These are phyloP conservation scores for Zenarchopterus dispar DNA, from an alignment of 2,797 vertebrate species.

Conservation along the genomic window DNA sequence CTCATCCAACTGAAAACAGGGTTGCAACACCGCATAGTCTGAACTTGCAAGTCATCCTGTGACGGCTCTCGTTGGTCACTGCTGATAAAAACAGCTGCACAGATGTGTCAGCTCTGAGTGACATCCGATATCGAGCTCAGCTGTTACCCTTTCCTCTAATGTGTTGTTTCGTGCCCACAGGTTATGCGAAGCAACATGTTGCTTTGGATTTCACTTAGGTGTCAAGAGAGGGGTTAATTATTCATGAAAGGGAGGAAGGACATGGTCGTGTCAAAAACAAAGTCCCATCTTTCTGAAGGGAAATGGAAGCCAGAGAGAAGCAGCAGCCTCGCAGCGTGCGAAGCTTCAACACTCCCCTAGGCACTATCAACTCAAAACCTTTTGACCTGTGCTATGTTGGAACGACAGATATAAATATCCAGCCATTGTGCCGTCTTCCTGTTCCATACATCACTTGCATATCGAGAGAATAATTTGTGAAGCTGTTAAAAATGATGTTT, in stretches of 20 bases:
- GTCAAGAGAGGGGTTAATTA: slow-evolving; percentile 30
- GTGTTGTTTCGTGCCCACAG: slow-evolving; percentile 28
- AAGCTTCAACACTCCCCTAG: slow-evolving; percentile 43
- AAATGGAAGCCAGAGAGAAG: slow-evolving; percentile 39
- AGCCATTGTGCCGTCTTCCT: slow-evolving; percentile 34
- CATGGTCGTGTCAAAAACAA: slow-evolving; percentile 12
- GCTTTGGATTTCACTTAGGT: slow-evolving; percentile 15
- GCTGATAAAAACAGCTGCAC: slow-evolving; percentile 1
- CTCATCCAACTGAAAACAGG: slow-evolving; percentile 15
- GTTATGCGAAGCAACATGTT: slow-evolving; percentile 24
- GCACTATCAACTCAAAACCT: slow-evolving; percentile 45
- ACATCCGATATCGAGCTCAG: slow-evolving; percentile 24
- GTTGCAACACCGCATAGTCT: slow-evolving; percentile 49
- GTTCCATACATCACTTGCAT: slow-evolving; percentile 23
- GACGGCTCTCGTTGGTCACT: slow-evolving; percentile 24
- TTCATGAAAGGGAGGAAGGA: slow-evolving; percentile 24
- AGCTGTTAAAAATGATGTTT: slow-evolving; percentile 29
- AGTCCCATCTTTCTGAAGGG: not conserved
- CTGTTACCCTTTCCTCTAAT: slow-evolving; percentile 40
- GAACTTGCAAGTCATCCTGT: slow-evolving; percentile 66
- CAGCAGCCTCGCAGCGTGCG: not conserved
- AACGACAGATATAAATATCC: slow-evolving; percentile 47
- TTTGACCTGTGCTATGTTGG: slow-evolving; percentile 29
- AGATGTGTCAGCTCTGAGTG: slow-evolving; percentile 19
- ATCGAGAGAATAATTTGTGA: slow-evolving; percentile 34